These are phyloP conservation scores for Pipistrellus pipistrellus DNA, from an alignment of 2,797 vertebrate species.

Conservation along the genomic window DNA sequence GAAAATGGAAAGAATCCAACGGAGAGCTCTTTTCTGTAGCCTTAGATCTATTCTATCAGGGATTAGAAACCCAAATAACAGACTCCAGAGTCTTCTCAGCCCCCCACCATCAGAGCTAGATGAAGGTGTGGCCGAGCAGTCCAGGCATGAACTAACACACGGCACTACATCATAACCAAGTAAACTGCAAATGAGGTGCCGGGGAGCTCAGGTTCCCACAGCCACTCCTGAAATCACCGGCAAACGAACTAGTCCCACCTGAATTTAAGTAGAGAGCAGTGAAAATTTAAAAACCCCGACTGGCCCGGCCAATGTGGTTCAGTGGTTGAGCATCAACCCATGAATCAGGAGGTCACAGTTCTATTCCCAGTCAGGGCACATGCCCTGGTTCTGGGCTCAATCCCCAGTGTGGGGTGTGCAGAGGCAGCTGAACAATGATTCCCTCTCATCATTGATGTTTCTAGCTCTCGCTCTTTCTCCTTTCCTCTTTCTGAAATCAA, in stretches of 20 bases:
- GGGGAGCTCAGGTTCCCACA: background rate
- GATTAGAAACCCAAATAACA: slow-evolving; percentile 23
- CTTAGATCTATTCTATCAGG: slow-evolving; percentile 33
- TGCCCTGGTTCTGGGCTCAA: no score
- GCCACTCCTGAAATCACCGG: background rate
- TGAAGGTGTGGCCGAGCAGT: background rate
- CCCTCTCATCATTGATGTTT: no score
- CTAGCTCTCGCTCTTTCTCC: no score
- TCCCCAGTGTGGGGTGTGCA: no score
- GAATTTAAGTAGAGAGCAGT: slow-evolving; percentile 9
- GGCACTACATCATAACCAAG: slow-evolving; percentile 1
- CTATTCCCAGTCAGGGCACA: no score
- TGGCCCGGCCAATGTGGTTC: no score
- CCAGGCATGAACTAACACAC: background rate
- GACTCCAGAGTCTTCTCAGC: background rate
- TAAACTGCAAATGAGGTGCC: slow-evolving; percentile 15
- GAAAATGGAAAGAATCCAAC: slow-evolving; percentile 42
- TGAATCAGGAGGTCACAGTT: no score
- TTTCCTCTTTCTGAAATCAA: no score
- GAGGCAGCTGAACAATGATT: no score
- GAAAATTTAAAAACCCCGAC: background rate
- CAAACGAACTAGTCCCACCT: background rate
- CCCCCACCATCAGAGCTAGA: background rate
- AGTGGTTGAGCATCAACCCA: no score
- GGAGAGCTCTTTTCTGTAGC: slow-evolving; percentile 10